Conservation (phyloP, 2,888 invertebrate species). For the Tuta absoluta region DNA sequence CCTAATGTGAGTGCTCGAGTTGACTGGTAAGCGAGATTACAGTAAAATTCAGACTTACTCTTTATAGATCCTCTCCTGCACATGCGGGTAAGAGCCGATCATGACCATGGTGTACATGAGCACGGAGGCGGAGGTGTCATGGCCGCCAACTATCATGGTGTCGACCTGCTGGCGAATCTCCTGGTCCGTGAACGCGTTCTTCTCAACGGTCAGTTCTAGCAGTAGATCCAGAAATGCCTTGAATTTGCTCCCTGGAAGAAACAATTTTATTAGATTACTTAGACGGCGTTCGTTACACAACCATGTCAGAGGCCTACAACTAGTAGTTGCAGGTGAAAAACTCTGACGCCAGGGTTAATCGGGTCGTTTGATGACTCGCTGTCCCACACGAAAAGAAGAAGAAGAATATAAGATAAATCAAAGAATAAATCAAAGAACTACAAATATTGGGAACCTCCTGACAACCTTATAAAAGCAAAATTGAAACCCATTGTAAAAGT, state of each 20-base stretch:
- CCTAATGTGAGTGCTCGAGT: no score
- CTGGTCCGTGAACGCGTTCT: slow-evolving; percentile 67
- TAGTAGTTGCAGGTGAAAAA: no score
- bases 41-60: slow-evolving; percentile 52
- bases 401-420: no score
- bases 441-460: no score
- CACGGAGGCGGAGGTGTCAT: slow-evolving; percentile 72
- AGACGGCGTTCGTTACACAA: no score
- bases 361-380: no score
- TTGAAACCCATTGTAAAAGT: no score
- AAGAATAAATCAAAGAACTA: no score
- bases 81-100: slow-evolving; percentile 65
- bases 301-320: no score
- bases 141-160: slow-evolving; percentile 81
- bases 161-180: slow-evolving; percentile 81
- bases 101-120: slow-evolving; percentile 66
- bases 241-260: slow-evolving; percentile 56
- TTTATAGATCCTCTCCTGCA: slow-evolving; percentile 57
- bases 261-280: background rate
- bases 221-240: slow-evolving; percentile 80
- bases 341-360: no score
- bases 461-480: no score
- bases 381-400: no score
- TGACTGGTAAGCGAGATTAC: background rate
- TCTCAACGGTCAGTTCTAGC: slow-evolving; percentile 69